A percentile compares a stretch with the other conserved stretches of the same genome.
Evolutionary conservation across 2,888 invertebrate species (phyloP).

Genomic region (Eumerus sabulonum): DNA sequence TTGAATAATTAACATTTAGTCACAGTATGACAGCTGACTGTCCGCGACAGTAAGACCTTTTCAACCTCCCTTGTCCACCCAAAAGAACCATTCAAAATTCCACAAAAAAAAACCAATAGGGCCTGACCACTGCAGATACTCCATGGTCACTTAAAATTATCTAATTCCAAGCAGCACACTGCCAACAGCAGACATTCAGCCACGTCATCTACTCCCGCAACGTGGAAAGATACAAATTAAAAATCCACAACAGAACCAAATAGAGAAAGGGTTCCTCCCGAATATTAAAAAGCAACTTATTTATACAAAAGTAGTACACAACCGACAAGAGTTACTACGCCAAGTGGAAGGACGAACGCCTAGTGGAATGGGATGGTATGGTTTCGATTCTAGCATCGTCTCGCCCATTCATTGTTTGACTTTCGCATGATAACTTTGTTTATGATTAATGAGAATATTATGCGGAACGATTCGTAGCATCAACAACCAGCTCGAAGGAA

Average conservation of each 20-base stretch:
- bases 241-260: constrained; percentile 34
- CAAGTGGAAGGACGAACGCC: constrained; percentile 4
- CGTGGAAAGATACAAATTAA: constrained; percentile 62
- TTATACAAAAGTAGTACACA: constrained; percentile 44
- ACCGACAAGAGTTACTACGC: neutral
- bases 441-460: constrained; percentile 69
- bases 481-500: constrained; percentile 50
- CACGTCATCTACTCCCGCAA: constrained; percentile 49
- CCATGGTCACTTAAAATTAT: constrained; percentile 67
- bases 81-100: too few species aligned
- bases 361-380: constrained; percentile 12
- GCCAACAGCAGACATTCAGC: constrained; percentile 56
- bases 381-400: constrained; percentile 59
- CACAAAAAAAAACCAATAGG: too few species aligned
- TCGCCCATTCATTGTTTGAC: constrained; percentile 69
- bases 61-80: too few species aligned
- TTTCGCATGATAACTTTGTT: constrained; percentile 69
- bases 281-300: constrained; percentile 58
- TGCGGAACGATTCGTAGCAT: constrained; percentile 65
- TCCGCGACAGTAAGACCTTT: too few species aligned
- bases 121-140: constrained; percentile 64
- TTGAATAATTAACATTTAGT: too few species aligned
- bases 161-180: constrained; percentile 53
- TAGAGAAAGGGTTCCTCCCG: constrained; percentile 37
- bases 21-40: too few species aligned